Conservation (phyloP, 2,113 vertebrate genomes). For the Orycteropus afer region DNA sequence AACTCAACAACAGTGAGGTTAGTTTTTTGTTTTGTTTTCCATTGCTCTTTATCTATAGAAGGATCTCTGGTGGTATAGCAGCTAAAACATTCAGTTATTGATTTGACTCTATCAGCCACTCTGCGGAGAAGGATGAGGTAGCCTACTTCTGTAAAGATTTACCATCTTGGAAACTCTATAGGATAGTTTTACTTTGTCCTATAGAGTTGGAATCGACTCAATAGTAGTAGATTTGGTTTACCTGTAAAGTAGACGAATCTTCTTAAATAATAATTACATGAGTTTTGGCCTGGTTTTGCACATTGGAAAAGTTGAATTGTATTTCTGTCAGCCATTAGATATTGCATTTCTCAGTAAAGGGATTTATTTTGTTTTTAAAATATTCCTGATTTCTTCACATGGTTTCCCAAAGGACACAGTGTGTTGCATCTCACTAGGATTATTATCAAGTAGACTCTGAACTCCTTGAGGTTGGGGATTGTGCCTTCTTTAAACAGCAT, state of each 20-base stretch:
- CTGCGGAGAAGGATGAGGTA: no score
- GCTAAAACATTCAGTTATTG: no score
- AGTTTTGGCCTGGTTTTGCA: background rate
- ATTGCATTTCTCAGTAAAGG: background rate
- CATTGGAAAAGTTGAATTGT: background rate
- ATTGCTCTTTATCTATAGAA: background rate
- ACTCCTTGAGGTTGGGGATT: background rate
- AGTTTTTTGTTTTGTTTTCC: no score
- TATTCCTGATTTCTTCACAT: background rate
- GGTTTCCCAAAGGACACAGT: background rate
- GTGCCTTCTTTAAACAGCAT: background rate
- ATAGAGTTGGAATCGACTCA: no score
- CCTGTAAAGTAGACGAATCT: background rate
- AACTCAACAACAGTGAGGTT: no score
- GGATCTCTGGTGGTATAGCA: no score
- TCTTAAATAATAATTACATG: background rate
- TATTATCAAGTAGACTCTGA: background rate
- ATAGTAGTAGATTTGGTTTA: no score
- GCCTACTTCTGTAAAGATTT: no score
- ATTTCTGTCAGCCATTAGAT: background rate
- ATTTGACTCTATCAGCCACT: no score
- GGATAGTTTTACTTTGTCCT: no score
- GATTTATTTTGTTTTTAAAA: background rate
- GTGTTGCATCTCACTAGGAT: background rate
- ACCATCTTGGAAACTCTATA: no score